Percentiles rank a stretch among this genome's conserved stretches.
Evolutionary conservation across 2,797 vertebrate genomes (phyloP).

Genomic region (Ptychobarbus kaznakovi): DNA sequence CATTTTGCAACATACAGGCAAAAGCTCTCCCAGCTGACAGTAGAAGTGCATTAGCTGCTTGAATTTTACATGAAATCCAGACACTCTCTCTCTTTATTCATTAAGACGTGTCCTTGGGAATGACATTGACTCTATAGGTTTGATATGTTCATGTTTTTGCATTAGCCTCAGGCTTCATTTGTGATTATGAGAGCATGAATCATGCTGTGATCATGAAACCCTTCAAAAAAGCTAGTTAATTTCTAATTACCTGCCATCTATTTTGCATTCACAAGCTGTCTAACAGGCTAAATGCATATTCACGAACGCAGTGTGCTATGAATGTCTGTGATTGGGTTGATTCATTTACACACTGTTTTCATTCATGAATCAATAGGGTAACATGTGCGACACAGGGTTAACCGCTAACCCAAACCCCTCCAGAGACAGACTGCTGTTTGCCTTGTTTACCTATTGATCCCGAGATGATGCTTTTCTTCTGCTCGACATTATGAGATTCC

Average conservation of each 20-base stretch:
- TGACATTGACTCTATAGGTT: slow-evolving; percentile 72
- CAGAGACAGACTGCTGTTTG: slow-evolving; percentile 2
- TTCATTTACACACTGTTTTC: slow-evolving; percentile 27
- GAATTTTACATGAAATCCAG: slow-evolving; percentile 41
- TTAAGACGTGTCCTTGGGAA: slow-evolving; percentile 71
- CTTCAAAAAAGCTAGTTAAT: not conserved
- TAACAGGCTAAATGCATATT: not conserved
- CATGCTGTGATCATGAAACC: not conserved
- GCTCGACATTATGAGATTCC: slow-evolving; percentile 1
- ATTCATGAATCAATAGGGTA: slow-evolving; percentile 24
- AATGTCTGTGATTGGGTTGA: slow-evolving; percentile 15
- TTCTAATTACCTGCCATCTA: not conserved
- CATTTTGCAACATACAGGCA: not conserved
- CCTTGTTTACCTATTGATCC: slow-evolving; percentile 39
- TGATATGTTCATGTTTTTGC: slow-evolving; percentile 57
- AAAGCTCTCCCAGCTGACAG: slow-evolving; percentile 31
- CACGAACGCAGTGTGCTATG: not conserved
- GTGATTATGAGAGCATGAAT: not conserved
- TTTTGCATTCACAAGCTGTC: not conserved
- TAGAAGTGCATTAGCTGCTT: slow-evolving; percentile 49
- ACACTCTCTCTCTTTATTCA: slow-evolving; percentile 62
- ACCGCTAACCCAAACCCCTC: slow-evolving; percentile 18
- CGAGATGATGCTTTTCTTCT: slow-evolving; percentile 24
- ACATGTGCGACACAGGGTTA: not conserved
- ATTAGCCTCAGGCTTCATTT: slow-evolving; percentile 40